These are phyloP conservation scores for Lagopus leucura DNA, from an alignment of 2,113 vertebrate genomes.

Conservation along the genomic window DNA sequence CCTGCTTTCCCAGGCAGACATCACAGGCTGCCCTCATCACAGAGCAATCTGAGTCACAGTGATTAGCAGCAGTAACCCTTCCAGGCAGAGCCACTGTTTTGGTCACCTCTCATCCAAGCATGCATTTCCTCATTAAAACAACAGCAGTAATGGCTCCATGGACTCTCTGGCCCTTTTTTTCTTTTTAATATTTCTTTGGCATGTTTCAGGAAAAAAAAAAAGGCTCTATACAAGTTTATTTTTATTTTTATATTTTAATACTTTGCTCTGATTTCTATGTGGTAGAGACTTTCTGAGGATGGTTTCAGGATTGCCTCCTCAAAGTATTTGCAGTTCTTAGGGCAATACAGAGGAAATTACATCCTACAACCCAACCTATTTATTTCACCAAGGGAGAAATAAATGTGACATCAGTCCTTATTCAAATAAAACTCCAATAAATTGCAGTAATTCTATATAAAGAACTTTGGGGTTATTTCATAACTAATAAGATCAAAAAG, in stretches of 20 bases:
- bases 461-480: not conserved
- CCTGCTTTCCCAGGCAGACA: constrained; percentile 45
- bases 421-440: not conserved
- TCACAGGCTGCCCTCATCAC: accelerated
- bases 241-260: not conserved
- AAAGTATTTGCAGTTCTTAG: not conserved
- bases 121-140: not conserved
- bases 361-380: not conserved
- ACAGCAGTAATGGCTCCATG: not conserved
- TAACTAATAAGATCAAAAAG: not conserved
- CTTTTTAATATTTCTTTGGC: not conserved
- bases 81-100: not conserved
- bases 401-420: not conserved
- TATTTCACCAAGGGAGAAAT: not conserved
- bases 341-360: not conserved
- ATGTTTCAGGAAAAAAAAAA: not conserved
- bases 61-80: not conserved
- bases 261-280: not conserved
- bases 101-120: not conserved
- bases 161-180: not conserved
- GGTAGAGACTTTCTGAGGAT: not conserved
- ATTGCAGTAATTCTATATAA: not conserved
- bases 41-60: accelerated
- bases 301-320: not conserved
- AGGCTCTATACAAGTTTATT: not conserved